phyloP scores from a whole-genome alignment of 2,888 invertebrate species.

The Electrophaes corylata region DNA sequence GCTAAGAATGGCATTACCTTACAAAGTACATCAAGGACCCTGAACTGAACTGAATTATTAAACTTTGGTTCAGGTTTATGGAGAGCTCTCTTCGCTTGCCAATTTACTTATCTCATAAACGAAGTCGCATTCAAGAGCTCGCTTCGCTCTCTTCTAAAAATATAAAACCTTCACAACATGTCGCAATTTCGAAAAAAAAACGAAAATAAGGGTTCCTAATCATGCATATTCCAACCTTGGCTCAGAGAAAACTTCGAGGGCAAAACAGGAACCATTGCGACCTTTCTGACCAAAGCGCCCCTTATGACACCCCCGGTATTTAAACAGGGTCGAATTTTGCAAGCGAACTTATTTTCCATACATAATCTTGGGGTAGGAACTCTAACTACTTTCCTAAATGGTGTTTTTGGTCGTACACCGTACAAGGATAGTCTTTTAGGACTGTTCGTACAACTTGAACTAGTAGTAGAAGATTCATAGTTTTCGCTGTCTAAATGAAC shows the following conservation, averaged over 20 bases:
- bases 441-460: slow-evolving; percentile 86
- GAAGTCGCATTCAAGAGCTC: not conserved
- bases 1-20: no score
- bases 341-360: slow-evolving; percentile 61
- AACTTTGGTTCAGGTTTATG: not conserved
- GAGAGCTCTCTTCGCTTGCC: not conserved
- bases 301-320: slow-evolving; percentile 60
- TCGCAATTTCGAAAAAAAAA: slow-evolving; percentile 36
- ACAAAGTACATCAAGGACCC: no score
- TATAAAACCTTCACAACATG: slow-evolving; percentile 34
- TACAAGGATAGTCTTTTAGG: slow-evolving; percentile 83
- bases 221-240: slow-evolving; percentile 73
- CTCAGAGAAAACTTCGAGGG: slow-evolving; percentile 81
- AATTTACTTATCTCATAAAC: not conserved
- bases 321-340: slow-evolving; percentile 61
- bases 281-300: slow-evolving; percentile 77
- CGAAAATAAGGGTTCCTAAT: slow-evolving; percentile 53
- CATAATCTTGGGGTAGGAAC: slow-evolving; percentile 68
- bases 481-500: slow-evolving; percentile 85
- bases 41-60: no score
- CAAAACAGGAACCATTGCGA: slow-evolving; percentile 76
- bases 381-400: slow-evolving; percentile 67
- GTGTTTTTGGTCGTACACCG: slow-evolving; percentile 72
- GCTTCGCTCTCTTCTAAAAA: slow-evolving; percentile 1
- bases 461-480: slow-evolving; percentile 86